Evolutionary conservation across 2,113 vertebrate species (phyloP).

Genomic region (Tetraodon nigroviridis): DNA sequence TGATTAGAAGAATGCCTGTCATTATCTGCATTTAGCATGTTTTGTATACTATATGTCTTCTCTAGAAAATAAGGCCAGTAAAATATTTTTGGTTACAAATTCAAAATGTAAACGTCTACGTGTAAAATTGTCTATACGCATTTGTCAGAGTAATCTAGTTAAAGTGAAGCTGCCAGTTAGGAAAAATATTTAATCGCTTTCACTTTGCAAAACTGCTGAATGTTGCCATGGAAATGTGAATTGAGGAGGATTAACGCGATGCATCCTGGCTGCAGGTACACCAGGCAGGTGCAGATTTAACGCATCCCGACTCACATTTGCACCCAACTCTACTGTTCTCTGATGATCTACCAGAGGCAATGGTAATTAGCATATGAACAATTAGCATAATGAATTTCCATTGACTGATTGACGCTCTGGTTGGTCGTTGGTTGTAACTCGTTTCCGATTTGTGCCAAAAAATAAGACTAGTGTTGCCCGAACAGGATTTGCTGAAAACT

Average conservation of each 20-base stretch:
- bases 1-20: constrained; percentile 5
- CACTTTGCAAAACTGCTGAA: too few relatives aligned
- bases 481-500: constrained; percentile 9
- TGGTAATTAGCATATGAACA: constrained; percentile 8
- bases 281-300: neutral
- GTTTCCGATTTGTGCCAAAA: neutral
- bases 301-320: too few relatives aligned
- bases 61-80: too few relatives aligned
- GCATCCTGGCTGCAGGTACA: constrained; percentile 4
- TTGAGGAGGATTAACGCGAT: constrained; percentile 20
- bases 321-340: neutral
- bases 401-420: constrained; percentile 28
- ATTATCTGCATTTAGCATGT: neutral
- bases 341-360: constrained; percentile 14
- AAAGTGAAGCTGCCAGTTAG: neutral
- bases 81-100: neutral
- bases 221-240: neutral
- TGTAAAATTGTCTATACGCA: neutral
- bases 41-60: neutral
- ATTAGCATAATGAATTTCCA: constrained; percentile 35
- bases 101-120: neutral
- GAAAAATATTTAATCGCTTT: neutral
- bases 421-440: constrained; percentile 27
- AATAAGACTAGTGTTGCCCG: neutral
- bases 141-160: neutral